Percentiles rank a stretch among this genome's conserved stretches.
These are phyloP conservation scores for Darevskia mixta DNA, from an alignment of 2,797 vertebrate species.

Conservation along the genomic window DNA sequence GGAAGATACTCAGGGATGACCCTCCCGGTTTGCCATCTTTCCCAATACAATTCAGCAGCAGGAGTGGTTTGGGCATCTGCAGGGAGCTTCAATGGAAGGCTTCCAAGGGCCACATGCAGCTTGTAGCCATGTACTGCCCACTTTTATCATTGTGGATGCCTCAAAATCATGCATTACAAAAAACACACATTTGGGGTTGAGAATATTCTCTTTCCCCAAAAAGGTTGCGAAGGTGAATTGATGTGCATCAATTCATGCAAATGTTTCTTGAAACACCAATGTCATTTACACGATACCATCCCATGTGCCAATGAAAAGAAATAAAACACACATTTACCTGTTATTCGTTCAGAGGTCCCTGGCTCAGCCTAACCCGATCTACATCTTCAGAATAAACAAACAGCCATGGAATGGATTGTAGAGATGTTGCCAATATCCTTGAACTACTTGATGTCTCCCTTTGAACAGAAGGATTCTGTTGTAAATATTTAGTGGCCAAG, in stretches of 20 bases:
- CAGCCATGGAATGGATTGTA: conserved; percentile 63
- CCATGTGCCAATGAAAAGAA: conserved; percentile 52
- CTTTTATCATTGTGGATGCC: too few relatives aligned
- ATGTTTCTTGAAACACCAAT: conserved; percentile 43
- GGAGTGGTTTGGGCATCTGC: too few relatives aligned
- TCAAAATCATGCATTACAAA: too few relatives aligned
- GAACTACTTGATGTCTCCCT: conserved; percentile 56
- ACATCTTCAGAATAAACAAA: conserved; percentile 64
- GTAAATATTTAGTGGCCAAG: conserved; percentile 42
- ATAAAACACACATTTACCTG: conserved; percentile 61
- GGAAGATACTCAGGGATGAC: too few relatives aligned
- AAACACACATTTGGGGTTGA: background rate
- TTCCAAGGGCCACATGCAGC: too few relatives aligned
- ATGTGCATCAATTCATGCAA: conserved; percentile 31
- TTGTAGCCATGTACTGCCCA: too few relatives aligned
- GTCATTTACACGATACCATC: conserved; percentile 56
- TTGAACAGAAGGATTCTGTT: conserved; percentile 16
- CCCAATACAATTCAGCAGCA: too few relatives aligned
- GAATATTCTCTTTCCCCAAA: conserved; percentile 43
- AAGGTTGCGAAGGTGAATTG: conserved; percentile 41
- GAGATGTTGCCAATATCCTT: conserved; percentile 58
- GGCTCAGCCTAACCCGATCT: conserved; percentile 59
- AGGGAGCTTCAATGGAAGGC: too few relatives aligned
- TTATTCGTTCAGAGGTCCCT: conserved; percentile 56
- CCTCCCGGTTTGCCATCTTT: too few relatives aligned